Conservation (phyloP, 2,888 invertebrate genomes). For the Spodoptera picta region DNA sequence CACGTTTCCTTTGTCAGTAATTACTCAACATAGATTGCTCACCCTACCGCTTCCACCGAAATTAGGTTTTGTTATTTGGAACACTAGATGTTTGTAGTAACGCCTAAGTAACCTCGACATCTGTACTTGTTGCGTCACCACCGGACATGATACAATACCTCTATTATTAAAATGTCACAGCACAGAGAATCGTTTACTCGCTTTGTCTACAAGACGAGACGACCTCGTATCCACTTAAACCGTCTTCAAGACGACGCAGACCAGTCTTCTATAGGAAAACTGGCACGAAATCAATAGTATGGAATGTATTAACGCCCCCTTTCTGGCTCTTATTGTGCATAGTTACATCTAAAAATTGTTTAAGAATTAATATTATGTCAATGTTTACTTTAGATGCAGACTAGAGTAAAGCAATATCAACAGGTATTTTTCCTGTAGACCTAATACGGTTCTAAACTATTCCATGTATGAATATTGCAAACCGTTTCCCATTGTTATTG, state of each 20-base stretch:
- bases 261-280: constrained; percentile 34
- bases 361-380: neutral
- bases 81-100: constrained; percentile 45
- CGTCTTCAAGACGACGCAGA: constrained; percentile 58
- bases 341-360: constrained; percentile 16
- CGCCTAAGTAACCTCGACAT: constrained; percentile 58
- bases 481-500: constrained; percentile 42
- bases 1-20: constrained; percentile 21
- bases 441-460: constrained; percentile 17
- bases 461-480: constrained; percentile 27
- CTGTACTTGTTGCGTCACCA: constrained; percentile 60
- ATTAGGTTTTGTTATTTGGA: constrained; percentile 47
- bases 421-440: constrained; percentile 35
- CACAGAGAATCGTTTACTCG: constrained; percentile 61
- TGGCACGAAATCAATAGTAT: constrained; percentile 42
- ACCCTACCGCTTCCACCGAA: constrained; percentile 22
- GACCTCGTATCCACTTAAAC: constrained; percentile 71
- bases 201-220: constrained; percentile 59
- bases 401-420: constrained; percentile 3
- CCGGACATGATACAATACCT: constrained; percentile 66
- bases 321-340: constrained; percentile 28
- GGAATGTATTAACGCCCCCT: constrained; percentile 30
- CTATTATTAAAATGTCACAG: constrained; percentile 65
- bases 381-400: constrained; percentile 6
- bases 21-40: constrained; percentile 41